phyloP scores from a whole-genome alignment of 1,140 invertebrate species.

The Orchestia grillus region DNA sequence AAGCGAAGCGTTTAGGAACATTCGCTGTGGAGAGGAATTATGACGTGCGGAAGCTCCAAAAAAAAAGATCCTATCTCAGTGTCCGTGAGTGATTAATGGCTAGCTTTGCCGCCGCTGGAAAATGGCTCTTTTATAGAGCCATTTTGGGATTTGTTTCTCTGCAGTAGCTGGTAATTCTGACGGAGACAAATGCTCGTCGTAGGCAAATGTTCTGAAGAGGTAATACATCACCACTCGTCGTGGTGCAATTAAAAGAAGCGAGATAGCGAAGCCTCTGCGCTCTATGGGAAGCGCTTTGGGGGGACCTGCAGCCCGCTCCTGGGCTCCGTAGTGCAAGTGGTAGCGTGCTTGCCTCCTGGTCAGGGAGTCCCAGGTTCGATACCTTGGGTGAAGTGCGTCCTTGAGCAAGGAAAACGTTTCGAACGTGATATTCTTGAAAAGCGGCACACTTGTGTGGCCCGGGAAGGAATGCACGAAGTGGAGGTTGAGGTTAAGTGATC shows the following conservation, averaged over 20 bases:
- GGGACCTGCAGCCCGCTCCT: no score
- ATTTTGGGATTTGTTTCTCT: not conserved
- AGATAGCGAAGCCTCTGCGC: not conserved
- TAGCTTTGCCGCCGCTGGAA: not conserved
- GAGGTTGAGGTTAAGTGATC: no score
- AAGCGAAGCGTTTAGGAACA: not conserved
- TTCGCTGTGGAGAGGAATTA: not conserved
- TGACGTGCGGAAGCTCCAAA: slow-evolving; percentile 15
- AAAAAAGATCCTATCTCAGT: not conserved
- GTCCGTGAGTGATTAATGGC: not conserved
- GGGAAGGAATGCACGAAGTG: no score
- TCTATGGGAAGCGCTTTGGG: not conserved
- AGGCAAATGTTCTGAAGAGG: not conserved
- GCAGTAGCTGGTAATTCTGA: not conserved
- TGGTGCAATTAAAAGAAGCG: not conserved
- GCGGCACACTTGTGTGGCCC: no score
- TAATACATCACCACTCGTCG: not conserved
- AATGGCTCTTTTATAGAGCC: not conserved
- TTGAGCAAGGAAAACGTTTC: no score
- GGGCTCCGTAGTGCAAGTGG: no score
- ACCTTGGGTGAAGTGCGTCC: no score
- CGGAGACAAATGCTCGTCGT: not conserved
- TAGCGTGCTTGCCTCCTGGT: no score
- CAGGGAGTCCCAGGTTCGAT: no score
- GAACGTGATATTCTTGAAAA: no score